phyloP scores from a whole-genome alignment of 2,113 vertebrate genomes.

The Myrmecophaga tridactyla region DNA sequence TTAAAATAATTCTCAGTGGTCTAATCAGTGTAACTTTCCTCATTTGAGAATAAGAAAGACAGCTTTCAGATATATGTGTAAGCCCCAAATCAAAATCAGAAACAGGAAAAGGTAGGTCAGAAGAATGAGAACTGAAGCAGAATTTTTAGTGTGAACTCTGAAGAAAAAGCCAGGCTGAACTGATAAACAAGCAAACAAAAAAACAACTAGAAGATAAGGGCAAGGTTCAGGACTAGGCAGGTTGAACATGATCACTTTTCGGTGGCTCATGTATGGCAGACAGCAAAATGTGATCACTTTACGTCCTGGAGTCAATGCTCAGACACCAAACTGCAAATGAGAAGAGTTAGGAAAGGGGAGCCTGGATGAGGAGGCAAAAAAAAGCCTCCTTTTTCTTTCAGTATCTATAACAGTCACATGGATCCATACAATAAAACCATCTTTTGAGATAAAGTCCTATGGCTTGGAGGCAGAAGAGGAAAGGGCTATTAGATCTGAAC shows the following conservation, averaged over 20 bases:
- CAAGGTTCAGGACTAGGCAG: background rate
- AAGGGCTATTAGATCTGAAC: too few relatives aligned
- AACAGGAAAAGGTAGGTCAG: background rate
- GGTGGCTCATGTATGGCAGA: background rate
- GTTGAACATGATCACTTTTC: background rate
- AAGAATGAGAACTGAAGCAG: background rate
- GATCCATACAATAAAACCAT: background rate
- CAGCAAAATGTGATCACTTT: background rate
- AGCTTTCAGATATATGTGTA: too few relatives aligned
- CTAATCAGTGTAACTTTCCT: too few relatives aligned
- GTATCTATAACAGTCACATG: background rate
- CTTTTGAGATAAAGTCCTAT: background rate
- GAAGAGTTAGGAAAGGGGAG: background rate
- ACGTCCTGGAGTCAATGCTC: background rate
- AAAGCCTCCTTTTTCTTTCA: too few relatives aligned
- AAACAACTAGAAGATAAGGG: background rate
- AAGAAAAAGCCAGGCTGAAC: background rate
- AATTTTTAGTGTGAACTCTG: background rate
- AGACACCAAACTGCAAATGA: background rate
- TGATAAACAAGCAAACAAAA: too few relatives aligned
- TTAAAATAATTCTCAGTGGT: background rate
- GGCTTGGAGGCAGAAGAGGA: background rate
- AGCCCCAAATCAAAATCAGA: slow-evolving; percentile 15
- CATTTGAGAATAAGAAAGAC: too few relatives aligned
- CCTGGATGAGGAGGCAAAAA: background rate